These are phyloP conservation scores for Pithys albifrons DNA, from an alignment of 2,113 vertebrate genomes.

Conservation along the genomic window DNA sequence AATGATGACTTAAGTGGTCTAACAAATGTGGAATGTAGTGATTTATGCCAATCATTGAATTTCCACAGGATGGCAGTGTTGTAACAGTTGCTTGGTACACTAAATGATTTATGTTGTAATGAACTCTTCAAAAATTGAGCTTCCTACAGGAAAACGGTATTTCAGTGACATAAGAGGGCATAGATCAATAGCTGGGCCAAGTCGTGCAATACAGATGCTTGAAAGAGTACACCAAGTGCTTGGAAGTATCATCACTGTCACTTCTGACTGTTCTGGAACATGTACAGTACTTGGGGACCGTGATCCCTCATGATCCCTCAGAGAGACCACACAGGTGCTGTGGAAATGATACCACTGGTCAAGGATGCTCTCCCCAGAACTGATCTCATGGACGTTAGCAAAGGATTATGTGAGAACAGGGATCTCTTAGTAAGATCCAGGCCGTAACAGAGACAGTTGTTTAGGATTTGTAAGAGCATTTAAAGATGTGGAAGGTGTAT, in stretches of 20 bases:
- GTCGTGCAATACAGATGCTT: background rate
- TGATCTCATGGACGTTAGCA: background rate
- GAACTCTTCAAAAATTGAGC: conserved; percentile 19
- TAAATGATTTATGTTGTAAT: conserved; percentile 58
- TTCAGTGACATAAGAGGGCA: background rate
- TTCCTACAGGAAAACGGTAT: background rate
- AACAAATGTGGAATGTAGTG: background rate
- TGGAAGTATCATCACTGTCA: background rate
- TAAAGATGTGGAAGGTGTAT: background rate
- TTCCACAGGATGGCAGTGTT: conserved; percentile 81
- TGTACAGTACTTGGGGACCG: background rate
- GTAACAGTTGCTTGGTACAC: conserved; percentile 43
- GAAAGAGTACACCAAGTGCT: background rate
- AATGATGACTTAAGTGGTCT: background rate
- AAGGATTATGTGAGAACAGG: background rate
- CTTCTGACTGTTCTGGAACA: background rate
- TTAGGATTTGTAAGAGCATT: background rate
- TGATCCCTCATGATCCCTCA: background rate
- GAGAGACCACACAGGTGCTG: background rate
- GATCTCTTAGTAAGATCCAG: background rate
- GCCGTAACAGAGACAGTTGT: background rate
- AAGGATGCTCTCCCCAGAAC: background rate
- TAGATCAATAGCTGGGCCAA: background rate
- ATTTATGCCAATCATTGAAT: conserved; percentile 60
- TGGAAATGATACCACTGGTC: background rate